Conservation (phyloP, 2,888 invertebrate species). For the Campaea margaritaria region DNA sequence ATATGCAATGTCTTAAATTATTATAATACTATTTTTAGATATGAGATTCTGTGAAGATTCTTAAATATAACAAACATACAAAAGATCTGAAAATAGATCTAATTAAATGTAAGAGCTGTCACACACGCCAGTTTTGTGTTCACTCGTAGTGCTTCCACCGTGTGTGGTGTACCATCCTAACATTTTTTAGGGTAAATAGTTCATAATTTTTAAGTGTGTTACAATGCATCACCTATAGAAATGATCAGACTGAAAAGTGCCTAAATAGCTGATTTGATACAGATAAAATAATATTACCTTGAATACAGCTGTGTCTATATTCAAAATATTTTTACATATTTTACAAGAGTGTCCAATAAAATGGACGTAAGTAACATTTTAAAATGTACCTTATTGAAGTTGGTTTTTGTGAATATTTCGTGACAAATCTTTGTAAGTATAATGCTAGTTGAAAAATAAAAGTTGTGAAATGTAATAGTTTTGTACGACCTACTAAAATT, state of each 20-base stretch:
- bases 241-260: constrained; percentile 35
- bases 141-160: too few relatives aligned
- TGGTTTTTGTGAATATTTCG: too few relatives aligned
- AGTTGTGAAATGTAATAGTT: too few relatives aligned
- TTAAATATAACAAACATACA: not conserved
- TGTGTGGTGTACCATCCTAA: too few relatives aligned
- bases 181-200: constrained; percentile 2
- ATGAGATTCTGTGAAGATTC: not conserved
- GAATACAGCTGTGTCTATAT: not conserved
- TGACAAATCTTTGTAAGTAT: too few relatives aligned
- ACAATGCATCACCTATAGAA: not conserved
- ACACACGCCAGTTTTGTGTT: too few relatives aligned
- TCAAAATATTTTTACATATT: too few relatives aligned
- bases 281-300: not conserved
- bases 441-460: too few relatives aligned
- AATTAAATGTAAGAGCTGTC: not conserved
- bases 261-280: constrained; percentile 7
- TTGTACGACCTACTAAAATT: too few relatives aligned
- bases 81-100: constrained; percentile 10
- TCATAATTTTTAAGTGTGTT: not conserved
- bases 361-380: too few relatives aligned
- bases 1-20: constrained; percentile 15
- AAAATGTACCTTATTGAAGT: too few relatives aligned
- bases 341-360: too few relatives aligned
- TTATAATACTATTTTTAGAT: constrained; percentile 4